Conservation (phyloP, 1,140 invertebrate species). For the Papilio helenus region DNA sequence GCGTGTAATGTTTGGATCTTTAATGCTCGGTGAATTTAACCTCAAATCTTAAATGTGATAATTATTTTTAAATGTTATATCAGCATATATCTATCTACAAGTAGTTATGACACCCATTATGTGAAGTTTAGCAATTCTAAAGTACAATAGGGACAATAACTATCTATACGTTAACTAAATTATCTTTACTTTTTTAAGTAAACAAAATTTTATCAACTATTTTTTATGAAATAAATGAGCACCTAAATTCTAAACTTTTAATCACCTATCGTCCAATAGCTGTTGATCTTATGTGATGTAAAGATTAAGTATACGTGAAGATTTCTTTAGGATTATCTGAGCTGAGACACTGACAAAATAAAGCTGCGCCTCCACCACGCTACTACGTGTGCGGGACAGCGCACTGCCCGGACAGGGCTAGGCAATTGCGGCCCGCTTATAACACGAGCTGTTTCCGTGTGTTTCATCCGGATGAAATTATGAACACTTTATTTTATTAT, state of each 20-base stretch:
- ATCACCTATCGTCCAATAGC: not conserved
- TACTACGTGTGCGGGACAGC: constrained; percentile 31
- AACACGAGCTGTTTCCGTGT: too few species aligned
- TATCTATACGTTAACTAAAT: too few species aligned
- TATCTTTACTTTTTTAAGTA: too few species aligned
- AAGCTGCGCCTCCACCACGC: constrained; percentile 10
- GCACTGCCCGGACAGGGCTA: not conserved
- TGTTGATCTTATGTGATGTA: not conserved
- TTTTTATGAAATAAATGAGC: too few species aligned
- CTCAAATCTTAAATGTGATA: not conserved
- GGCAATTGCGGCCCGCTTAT: not conserved
- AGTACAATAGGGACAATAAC: too few species aligned
- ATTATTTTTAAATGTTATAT: not conserved
- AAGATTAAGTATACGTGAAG: not conserved
- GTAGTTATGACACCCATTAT: too few species aligned
- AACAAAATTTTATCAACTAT: too few species aligned
- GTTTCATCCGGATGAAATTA: too few species aligned
- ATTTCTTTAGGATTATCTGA: constrained; percentile 21
- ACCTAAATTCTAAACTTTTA: too few species aligned
- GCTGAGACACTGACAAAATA: constrained; percentile 33
- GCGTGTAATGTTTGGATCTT: constrained; percentile 43
- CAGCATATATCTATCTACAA: too few species aligned
- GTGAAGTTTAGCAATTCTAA: too few species aligned
- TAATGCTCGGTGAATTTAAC: constrained; percentile 32
- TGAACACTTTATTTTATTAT: too few species aligned